Conservation (phyloP, 2,113 vertebrate genomes). For the human region DNA sequence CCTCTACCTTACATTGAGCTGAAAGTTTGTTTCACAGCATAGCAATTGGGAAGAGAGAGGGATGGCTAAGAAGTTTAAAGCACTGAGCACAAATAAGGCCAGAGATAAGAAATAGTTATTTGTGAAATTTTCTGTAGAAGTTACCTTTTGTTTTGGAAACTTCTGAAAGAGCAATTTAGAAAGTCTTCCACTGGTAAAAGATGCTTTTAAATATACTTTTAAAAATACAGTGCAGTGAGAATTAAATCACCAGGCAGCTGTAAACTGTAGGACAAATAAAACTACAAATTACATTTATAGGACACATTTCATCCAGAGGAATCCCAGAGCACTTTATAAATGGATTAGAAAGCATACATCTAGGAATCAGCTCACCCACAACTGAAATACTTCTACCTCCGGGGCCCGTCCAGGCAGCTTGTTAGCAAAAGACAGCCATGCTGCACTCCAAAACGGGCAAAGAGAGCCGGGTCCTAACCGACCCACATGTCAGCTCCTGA, state of each 20-base stretch:
- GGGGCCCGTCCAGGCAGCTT: background rate
- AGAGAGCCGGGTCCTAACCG: background rate
- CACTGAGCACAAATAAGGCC: background rate
- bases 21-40: background rate
- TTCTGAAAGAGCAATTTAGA: constrained; percentile 25
- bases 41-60: background rate
- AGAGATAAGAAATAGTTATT: background rate
- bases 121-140: background rate
- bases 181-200: background rate
- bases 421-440: background rate
- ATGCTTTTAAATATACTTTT: constrained; percentile 47
- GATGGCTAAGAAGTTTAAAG: background rate
- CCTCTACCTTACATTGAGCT: background rate
- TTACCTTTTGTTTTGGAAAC: constrained; percentile 11
- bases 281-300: constrained; percentile 57
- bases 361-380: background rate
- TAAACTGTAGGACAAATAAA: constrained; percentile 48
- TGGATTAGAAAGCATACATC: constrained; percentile 25
- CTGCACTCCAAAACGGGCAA: background rate
- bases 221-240: constrained; percentile 34
- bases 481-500: background rate
- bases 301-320: constrained; percentile 29
- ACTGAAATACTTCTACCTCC: background rate
- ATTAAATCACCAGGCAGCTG: constrained; percentile 50
- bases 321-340: constrained; percentile 33